Evolutionary conservation across 2,797 vertebrate genomes (phyloP).

Genomic region (Enteromius radiatus): DNA sequence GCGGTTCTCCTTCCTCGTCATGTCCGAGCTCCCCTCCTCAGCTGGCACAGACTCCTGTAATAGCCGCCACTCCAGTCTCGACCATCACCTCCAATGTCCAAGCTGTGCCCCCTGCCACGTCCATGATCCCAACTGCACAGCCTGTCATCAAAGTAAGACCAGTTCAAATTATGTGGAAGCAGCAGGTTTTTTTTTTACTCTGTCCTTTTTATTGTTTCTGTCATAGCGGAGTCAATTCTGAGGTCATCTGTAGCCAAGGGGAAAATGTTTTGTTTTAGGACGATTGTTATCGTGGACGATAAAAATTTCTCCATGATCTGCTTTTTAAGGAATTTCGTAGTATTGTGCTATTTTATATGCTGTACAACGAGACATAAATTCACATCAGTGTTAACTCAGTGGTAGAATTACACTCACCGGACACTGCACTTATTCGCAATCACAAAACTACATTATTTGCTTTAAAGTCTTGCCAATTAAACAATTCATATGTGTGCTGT

Average conservation of each 20-base stretch:
- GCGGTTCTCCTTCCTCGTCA: slow-evolving; percentile 82
- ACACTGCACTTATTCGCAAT: no score
- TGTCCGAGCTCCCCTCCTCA: slow-evolving; percentile 86
- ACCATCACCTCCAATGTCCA: slow-evolving; percentile 83
- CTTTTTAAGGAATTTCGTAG: no score
- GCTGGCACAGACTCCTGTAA: slow-evolving; percentile 90
- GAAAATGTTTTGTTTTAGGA: background rate
- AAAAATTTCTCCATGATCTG: no score
- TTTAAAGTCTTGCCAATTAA: no score
- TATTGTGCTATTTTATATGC: no score
- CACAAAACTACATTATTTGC: no score
- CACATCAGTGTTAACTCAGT: no score
- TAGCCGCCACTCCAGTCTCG: slow-evolving; percentile 89
- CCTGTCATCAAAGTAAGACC: slow-evolving; percentile 90
- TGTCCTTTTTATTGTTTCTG: background rate
- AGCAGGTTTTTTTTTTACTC: background rate
- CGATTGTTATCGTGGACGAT: no score
- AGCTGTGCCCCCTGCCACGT: slow-evolving; percentile 75
- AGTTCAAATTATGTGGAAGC: background rate
- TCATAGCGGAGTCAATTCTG: background rate
- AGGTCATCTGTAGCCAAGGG: background rate
- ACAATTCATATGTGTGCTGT: no score
- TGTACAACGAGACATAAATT: no score
- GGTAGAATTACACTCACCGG: no score
- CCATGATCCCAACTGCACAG: slow-evolving; percentile 90